Conservation (phyloP, 2,797 vertebrate genomes). For the Sebastes dallii region DNA sequence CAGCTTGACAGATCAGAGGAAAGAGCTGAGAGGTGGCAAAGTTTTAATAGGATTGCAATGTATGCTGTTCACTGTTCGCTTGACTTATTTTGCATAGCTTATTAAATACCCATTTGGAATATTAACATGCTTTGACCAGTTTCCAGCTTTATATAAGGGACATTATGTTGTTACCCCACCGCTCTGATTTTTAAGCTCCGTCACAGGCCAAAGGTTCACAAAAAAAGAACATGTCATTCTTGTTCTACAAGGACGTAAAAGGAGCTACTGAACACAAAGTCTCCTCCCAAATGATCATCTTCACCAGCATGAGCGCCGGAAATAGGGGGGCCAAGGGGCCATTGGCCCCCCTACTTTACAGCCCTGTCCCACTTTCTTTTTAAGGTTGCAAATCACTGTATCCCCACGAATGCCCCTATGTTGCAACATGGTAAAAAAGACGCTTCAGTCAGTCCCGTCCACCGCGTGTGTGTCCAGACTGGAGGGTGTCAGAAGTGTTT, state of each 20-base stretch:
- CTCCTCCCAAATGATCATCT: background rate
- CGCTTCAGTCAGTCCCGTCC: too few relatives aligned
- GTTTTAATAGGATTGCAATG: conserved; percentile 50
- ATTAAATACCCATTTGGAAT: conserved; percentile 47
- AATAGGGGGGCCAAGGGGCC: too few relatives aligned
- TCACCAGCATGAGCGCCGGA: background rate
- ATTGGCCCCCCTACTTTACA: too few relatives aligned
- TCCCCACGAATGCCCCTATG: too few relatives aligned
- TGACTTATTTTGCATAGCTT: conserved; percentile 35
- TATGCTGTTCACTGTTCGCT: conserved; percentile 22
- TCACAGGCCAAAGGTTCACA: background rate
- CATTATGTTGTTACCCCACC: background rate
- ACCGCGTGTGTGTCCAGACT: too few relatives aligned
- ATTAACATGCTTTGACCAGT: conserved; percentile 32
- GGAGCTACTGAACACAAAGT: background rate
- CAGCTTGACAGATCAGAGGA: conserved; percentile 33
- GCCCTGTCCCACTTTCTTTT: too few relatives aligned
- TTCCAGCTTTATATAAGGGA: conserved; percentile 17
- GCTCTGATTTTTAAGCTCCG: conserved; percentile 11
- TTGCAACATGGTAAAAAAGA: too few relatives aligned
- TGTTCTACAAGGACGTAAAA: background rate
- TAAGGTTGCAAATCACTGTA: too few relatives aligned
- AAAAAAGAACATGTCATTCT: background rate
- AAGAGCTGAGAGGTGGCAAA: conserved; percentile 13
- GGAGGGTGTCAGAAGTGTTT: too few relatives aligned